Percentiles rank a stretch among this genome's conserved stretches.
Conservation (phyloP, 1,140 invertebrate genomes). For the Nylanderia fulva region DNA sequence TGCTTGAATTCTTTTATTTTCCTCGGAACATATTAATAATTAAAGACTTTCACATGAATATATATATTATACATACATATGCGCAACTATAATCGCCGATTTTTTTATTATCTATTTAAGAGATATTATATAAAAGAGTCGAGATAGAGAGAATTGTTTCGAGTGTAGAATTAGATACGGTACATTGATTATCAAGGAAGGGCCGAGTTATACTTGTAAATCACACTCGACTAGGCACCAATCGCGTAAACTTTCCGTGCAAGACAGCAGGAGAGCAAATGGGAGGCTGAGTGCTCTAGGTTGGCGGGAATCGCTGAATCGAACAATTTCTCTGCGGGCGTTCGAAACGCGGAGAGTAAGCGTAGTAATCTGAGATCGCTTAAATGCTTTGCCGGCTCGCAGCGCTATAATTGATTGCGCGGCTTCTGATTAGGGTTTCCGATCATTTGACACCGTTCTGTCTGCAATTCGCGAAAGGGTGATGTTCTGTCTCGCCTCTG, state of each 20-base stretch:
- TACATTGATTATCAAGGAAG: background rate
- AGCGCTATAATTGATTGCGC: conserved; percentile 76
- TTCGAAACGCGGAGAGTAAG: conserved; percentile 55
- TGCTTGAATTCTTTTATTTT: background rate
- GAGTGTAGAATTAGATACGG: conserved; percentile 14
- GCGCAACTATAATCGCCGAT: background rate
- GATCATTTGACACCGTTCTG: conserved; percentile 74
- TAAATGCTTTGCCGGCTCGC: conserved; percentile 69
- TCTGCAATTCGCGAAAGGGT: conserved; percentile 53
- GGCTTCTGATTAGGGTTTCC: conserved; percentile 73
- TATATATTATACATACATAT: too few relatives aligned
- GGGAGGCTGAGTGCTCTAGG: conserved; percentile 43
- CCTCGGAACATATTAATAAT: conserved; percentile 8
- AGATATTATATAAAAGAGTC: conserved; percentile 22
- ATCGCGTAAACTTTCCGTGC: conserved; percentile 34
- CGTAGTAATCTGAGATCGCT: conserved; percentile 64
- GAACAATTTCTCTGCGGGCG: conserved; percentile 66
- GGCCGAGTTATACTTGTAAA: conserved; percentile 48
- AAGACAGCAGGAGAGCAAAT: conserved; percentile 42
- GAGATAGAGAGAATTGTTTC: background rate
- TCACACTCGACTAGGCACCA: conserved; percentile 35
- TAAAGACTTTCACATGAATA: background rate
- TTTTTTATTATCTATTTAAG: background rate
- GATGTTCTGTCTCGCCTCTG: conserved; percentile 17
- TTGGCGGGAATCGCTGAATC: conserved; percentile 69